phyloP scores from a whole-genome alignment of 2,888 invertebrate species.

The Tortrix viridana region DNA sequence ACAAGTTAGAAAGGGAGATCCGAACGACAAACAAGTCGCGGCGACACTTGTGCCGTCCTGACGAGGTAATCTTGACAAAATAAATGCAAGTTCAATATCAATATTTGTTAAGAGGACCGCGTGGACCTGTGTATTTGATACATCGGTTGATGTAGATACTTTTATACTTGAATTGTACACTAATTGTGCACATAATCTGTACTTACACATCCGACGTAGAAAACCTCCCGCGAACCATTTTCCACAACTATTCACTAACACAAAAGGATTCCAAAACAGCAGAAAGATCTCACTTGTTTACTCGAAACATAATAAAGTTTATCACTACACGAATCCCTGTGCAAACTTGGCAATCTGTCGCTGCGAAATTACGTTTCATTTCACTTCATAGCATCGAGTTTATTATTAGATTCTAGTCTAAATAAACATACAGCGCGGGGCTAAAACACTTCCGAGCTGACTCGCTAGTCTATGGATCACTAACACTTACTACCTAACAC shows the following conservation, averaged over 20 bases:
- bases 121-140: no score
- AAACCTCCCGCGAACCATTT: constrained; percentile 79
- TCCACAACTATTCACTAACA: constrained; percentile 50
- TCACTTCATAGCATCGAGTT: constrained; percentile 61
- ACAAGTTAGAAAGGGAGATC: no score
- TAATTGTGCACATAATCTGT: background rate
- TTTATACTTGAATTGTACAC: background rate
- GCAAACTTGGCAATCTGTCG: constrained; percentile 74
- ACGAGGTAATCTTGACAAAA: no score
- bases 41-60: no score
- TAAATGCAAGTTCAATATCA: no score
- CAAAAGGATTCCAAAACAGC: constrained; percentile 46
- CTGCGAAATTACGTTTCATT: constrained; percentile 69
- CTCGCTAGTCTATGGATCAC: constrained; percentile 42
- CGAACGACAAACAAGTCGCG: no score
- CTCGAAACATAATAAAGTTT: constrained; percentile 63
- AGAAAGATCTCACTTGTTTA: constrained; percentile 55
- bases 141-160: no score
- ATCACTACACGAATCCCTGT: constrained; percentile 69
- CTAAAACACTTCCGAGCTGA: constrained; percentile 40
- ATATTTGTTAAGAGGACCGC: no score
- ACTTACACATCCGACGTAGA: constrained; percentile 80
- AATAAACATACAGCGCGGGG: constrained; percentile 42
- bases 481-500: constrained; percentile 25
- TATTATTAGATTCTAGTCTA: constrained; percentile 70